Conservation (phyloP, 2,797 vertebrate species). For the Botia almorhae region DNA sequence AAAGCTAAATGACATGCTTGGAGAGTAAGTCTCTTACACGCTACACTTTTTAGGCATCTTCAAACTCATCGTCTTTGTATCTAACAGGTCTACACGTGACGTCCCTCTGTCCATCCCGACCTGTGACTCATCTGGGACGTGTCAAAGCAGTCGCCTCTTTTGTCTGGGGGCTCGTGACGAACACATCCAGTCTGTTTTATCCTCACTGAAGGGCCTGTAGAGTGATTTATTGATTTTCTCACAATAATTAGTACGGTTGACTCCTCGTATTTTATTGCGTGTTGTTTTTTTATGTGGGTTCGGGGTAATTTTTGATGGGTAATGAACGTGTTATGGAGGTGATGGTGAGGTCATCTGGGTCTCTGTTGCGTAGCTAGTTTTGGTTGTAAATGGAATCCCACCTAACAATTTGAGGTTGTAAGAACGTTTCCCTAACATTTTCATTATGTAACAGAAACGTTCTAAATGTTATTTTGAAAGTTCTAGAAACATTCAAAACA, state of each 20-base stretch:
- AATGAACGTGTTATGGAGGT: conserved; percentile 27
- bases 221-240: conserved; percentile 40
- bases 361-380: background rate
- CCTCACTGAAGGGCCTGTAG: conserved; percentile 10
- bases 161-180: conserved; percentile 3
- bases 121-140: conserved; percentile 67
- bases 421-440: no score
- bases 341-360: conserved; percentile 20
- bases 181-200: conserved; percentile 39
- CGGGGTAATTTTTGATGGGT: conserved; percentile 16
- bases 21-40: conserved; percentile 60
- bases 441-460: no score
- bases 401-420: no score
- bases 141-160: conserved; percentile 62
- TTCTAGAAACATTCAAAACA: no score
- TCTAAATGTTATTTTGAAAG: no score
- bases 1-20: conserved; percentile 60
- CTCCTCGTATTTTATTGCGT: conserved; percentile 17
- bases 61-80: conserved; percentile 9
- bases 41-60: conserved; percentile 61
- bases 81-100: conserved; percentile 46
- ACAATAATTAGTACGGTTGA: conserved; percentile 28
- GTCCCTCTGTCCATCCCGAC: conserved; percentile 47
- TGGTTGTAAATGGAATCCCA: background rate
- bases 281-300: conserved; percentile 28